Conservation (phyloP, 2,113 vertebrate species). For the Chionis minor region DNA sequence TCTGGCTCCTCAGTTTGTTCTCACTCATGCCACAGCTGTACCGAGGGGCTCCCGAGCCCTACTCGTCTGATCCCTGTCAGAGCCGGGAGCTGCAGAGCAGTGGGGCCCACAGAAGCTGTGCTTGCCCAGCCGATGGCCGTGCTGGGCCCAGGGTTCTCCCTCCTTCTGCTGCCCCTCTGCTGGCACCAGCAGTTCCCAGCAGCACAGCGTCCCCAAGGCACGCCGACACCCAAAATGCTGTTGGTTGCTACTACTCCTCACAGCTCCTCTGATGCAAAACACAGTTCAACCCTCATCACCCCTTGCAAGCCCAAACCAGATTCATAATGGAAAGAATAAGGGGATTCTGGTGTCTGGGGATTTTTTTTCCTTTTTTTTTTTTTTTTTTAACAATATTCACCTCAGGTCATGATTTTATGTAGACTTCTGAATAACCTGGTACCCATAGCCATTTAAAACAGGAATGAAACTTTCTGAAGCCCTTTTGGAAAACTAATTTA, state of each 20-base stretch:
- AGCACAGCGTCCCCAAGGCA: neutral
- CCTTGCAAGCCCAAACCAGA: neutral
- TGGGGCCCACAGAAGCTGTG: fast-evolving
- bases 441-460: neutral
- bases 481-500: neutral
- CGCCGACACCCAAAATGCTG: fast-evolving
- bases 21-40: fast-evolving
- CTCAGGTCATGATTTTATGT: neutral
- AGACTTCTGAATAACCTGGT: neutral
- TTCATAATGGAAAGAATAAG: neutral
- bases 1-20: neutral
- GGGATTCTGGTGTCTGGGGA: neutral
- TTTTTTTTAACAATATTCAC: neutral
- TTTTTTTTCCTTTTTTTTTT: neutral
- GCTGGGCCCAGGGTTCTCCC: neutral
- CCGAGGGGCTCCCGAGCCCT: fast-evolving
- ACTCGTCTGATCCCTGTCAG: fast-evolving
- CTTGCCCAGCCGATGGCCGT: fast-evolving
- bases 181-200: neutral
- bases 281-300: neutral
- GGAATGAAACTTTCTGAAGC: neutral
- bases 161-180: neutral
- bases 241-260: neutral
- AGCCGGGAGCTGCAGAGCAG: neutral
- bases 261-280: neutral